Evolutionary conservation across 1,140 invertebrate species (phyloP).

Genomic region (Ips nitidus): DNA sequence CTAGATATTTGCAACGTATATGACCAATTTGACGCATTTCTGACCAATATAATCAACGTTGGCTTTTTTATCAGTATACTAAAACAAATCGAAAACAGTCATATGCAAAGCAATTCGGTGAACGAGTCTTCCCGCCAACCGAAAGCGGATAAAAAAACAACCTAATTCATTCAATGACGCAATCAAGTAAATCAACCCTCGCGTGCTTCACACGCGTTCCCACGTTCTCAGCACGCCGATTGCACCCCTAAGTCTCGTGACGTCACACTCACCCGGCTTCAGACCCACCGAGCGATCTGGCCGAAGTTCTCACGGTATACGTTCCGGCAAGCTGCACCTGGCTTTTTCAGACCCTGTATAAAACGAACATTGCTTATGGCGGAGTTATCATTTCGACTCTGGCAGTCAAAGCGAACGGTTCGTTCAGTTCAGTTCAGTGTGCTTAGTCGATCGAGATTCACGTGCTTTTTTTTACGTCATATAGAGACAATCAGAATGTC

Average conservation of each 20-base stretch:
- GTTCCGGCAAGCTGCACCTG: constrained; percentile 35
- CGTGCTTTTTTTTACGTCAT: constrained; percentile 21
- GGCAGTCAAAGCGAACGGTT: constrained; percentile 26
- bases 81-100: too few relatives aligned
- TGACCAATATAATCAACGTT: too few relatives aligned
- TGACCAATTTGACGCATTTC: too few relatives aligned
- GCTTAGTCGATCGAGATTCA: not conserved
- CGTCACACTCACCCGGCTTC: constrained; percentile 24
- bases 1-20: too few relatives aligned
- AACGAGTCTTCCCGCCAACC: not conserved
- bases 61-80: too few relatives aligned
- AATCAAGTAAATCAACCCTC: constrained; percentile 26
- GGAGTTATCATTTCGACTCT: constrained; percentile 32
- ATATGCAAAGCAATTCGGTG: too few relatives aligned
- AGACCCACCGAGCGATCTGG: constrained; percentile 14
- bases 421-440: constrained; percentile 26
- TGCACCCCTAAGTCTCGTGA: constrained; percentile 25
- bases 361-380: constrained; percentile 23
- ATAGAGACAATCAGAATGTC: constrained; percentile 22
- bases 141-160: not conserved
- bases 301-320: constrained; percentile 36
- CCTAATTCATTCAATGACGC: constrained; percentile 1
- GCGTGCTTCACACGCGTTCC: constrained; percentile 35
- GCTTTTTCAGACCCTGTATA: constrained; percentile 34
- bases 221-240: constrained; percentile 34